Percentiles rank a stretch among this genome's conserved stretches.
Evolutionary conservation across 2,888 invertebrate genomes (phyloP).

Genomic region (Pterostichus madidus): DNA sequence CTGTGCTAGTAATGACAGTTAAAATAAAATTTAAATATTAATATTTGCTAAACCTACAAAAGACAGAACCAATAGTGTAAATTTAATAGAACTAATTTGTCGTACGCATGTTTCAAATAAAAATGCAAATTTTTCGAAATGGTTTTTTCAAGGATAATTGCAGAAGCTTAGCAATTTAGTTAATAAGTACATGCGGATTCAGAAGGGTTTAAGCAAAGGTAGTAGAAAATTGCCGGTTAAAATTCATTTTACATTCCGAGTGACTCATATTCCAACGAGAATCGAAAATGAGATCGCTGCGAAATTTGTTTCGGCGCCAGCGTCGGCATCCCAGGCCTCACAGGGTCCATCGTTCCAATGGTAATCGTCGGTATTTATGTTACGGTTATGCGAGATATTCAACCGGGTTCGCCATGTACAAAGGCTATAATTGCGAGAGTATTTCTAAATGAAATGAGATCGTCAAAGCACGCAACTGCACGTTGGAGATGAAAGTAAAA

Average conservation of each 20-base stretch:
- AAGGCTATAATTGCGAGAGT: constrained; percentile 39
- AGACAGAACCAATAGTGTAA: no score
- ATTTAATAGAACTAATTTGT: no score
- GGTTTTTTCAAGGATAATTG: constrained; percentile 28
- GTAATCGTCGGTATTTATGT: constrained; percentile 44
- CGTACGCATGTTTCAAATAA: constrained; percentile 1
- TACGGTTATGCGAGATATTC: constrained; percentile 40
- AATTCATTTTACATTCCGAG: constrained; percentile 44
- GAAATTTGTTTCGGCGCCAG: constrained; percentile 6
- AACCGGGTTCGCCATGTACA: constrained; percentile 43
- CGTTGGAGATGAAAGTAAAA: constrained; percentile 53
- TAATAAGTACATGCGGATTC: constrained; percentile 23
- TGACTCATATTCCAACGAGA: constrained; percentile 38
- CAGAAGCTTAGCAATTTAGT: constrained; percentile 28
- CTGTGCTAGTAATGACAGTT: no score
- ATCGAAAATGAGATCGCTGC: constrained; percentile 26
- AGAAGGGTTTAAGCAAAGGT: not conserved
- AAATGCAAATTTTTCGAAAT: constrained; percentile 18
- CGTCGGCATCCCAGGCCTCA: not conserved
- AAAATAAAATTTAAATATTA: no score
- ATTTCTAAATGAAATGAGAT: constrained; percentile 48
- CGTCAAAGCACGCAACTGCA: constrained; percentile 37
- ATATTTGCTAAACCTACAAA: no score
- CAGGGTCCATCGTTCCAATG: constrained; percentile 10
- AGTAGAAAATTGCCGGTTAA: constrained; percentile 29